Conservation (phyloP, 2,888 invertebrate genomes). For the Oligia fasciuncula region DNA sequence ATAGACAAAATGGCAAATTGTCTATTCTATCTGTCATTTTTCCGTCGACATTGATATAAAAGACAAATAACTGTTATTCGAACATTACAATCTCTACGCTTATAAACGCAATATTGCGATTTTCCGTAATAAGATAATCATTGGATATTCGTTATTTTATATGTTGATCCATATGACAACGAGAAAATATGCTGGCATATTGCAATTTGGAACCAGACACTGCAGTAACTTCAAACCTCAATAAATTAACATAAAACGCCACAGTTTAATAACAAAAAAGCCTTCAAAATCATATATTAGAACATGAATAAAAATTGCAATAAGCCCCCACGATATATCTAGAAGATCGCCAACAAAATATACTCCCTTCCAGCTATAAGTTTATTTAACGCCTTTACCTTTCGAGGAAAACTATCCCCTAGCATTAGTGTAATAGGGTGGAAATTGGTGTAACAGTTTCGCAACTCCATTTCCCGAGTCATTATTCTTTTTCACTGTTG, state of each 20-base stretch:
- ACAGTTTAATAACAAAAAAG: slow-evolving; percentile 55
- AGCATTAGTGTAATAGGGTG: slow-evolving; percentile 39
- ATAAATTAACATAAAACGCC: slow-evolving; percentile 56
- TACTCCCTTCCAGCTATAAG: slow-evolving; percentile 65
- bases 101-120: not conserved
- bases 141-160: not conserved
- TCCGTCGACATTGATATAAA: not conserved
- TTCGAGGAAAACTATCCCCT: slow-evolving; percentile 33
- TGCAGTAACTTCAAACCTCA: slow-evolving; percentile 33
- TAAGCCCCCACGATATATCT: slow-evolving; percentile 65
- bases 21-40: not conserved
- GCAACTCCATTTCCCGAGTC: slow-evolving; percentile 68
- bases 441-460: slow-evolving; percentile 61
- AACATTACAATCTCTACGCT: too few species aligned
- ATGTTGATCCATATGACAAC: not conserved
- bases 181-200: slow-evolving; percentile 26
- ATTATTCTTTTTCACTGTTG: slow-evolving; percentile 72
- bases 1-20: not conserved
- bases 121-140: not conserved
- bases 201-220: slow-evolving; percentile 21
- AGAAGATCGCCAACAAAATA: slow-evolving; percentile 67
- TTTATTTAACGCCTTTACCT: slow-evolving; percentile 61
- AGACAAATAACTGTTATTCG: not conserved
- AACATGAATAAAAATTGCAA: slow-evolving; percentile 66
- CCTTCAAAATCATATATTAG: slow-evolving; percentile 57